Base-by-base conservation (phyloP, 2,888 invertebrate genomes). In the Zhengitettix transpicula region DNA sequence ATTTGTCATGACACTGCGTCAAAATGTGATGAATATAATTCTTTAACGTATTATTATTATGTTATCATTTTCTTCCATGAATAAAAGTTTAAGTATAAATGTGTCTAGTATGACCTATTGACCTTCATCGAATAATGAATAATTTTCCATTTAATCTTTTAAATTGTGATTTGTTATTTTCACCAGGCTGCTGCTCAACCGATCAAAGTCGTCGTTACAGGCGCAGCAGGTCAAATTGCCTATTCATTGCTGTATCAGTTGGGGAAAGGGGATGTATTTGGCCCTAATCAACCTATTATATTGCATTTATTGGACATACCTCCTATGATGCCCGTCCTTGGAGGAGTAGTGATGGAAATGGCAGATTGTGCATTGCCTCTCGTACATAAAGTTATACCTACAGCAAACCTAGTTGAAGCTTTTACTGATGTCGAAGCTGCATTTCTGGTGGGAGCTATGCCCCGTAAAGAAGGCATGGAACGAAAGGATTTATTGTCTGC, bases 161-260 rank as follows among this genome's bases (percentile, higher is more conserved):
- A 28, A 28, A 5, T 28, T 28, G 28, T 28, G 2, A 28, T 28
- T 28, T 28, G 28, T 28, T 28, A 28, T 7, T 28, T 28, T 28
- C 28, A n/a, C 28, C 7, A 28, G 28, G 28, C 28, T 28, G 28
- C 28, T 28, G 28, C 81, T 69, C 84, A 86, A 74, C 89, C 95
- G 71, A 87, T 97, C 70, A 86, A 84, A 77, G 93, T 98, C 65
- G 87, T 95, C 62, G 89, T 99, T 42, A 99, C 98, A 59, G 99
- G 99, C 63, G 99, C 99, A 67, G 99, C 98, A 62, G 99, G 99
- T 16, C 99, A 99, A 77, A 99, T 99, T 67, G 97, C 95, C 62
- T 99, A 99, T 74, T 97, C 97, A 2, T 77, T 99, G 54, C 78
- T 99, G 14, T 93, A 93, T 71, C 90, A 94, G 77, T 82, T 99